phyloP scores from a whole-genome alignment of 2,113 vertebrate species.

The Podiceps cristatus region DNA sequence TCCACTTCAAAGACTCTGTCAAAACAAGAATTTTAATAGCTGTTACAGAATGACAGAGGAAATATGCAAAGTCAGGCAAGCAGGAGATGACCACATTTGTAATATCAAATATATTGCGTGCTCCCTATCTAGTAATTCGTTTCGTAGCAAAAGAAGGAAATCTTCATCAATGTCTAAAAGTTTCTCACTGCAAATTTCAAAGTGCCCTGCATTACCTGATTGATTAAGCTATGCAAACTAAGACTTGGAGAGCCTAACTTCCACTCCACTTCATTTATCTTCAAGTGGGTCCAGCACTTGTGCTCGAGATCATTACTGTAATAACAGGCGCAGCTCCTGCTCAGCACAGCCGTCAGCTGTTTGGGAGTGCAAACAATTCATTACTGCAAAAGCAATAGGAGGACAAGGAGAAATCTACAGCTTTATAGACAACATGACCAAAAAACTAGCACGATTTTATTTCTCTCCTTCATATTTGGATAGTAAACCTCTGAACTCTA shows the following conservation, averaged over 20 bases:
- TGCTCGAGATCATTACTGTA: neutral
- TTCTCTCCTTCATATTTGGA: neutral
- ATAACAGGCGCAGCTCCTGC: neutral
- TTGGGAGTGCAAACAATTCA: neutral
- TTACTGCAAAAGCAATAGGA: neutral
- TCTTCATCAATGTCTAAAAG: neutral
- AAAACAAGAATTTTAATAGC: conserved; percentile 36
- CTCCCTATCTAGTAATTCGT: neutral
- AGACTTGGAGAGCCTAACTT: conserved; percentile 19
- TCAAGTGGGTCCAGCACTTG: conserved; percentile 8
- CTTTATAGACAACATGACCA: neutral
- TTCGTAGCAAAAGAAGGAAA: neutral
- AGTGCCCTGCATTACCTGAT: neutral
- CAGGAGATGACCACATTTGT: neutral
- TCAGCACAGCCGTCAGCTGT: neutral
- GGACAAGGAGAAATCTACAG: neutral
- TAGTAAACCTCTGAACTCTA: neutral
- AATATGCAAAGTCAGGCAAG: neutral
- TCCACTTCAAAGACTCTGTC: conserved; percentile 22
- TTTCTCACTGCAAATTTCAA: neutral
- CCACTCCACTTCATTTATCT: conserved; percentile 20
- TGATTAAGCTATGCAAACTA: conserved; percentile 25
- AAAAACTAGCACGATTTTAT: neutral
- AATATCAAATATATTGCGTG: neutral
- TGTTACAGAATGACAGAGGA: neutral